Percentiles rank a stretch among this genome's conserved stretches.
These are phyloP conservation scores for Lontra canadensis DNA, from an alignment of 2,113 vertebrate species.

Conservation along the genomic window DNA sequence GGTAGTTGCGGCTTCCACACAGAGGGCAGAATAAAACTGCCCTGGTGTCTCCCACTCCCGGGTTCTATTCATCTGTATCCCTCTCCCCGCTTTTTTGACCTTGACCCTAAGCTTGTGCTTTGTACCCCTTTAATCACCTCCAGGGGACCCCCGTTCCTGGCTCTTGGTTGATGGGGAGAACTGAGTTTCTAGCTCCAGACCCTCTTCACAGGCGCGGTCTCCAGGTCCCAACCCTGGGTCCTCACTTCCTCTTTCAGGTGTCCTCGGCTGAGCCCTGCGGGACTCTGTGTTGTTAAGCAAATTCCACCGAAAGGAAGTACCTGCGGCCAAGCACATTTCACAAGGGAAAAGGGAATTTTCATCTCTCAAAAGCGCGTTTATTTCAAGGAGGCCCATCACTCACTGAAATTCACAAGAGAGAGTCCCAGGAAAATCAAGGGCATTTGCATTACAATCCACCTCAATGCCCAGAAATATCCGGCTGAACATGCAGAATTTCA, in stretches of 20 bases:
- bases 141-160: not conserved
- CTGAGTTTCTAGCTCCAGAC: not conserved
- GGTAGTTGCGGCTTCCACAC: not conserved
- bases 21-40: not conserved
- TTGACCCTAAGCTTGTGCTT: not conserved
- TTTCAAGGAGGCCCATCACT: slow-evolving; percentile 62
- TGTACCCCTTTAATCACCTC: not conserved
- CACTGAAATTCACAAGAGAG: slow-evolving; percentile 77
- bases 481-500: slow-evolving; percentile 71
- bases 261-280: not conserved
- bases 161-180: not conserved
- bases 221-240: fast-evolving
- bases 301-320: slow-evolving; percentile 12
- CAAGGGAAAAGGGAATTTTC: slow-evolving; percentile 64
- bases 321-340: slow-evolving; percentile 43
- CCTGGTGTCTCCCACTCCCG: not conserved
- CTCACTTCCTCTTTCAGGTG: not conserved
- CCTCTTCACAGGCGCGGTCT: not conserved
- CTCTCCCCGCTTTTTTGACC: not conserved
- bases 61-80: not conserved
- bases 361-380: slow-evolving; percentile 60
- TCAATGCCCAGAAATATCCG: slow-evolving; percentile 73
- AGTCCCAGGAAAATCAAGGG: slow-evolving; percentile 78
- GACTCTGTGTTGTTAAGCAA: slow-evolving; percentile 4
- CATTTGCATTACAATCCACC: slow-evolving; percentile 82